Evolutionary conservation across 2,113 vertebrate genomes (phyloP).

Genomic region (Albula glossodonta): DNA sequence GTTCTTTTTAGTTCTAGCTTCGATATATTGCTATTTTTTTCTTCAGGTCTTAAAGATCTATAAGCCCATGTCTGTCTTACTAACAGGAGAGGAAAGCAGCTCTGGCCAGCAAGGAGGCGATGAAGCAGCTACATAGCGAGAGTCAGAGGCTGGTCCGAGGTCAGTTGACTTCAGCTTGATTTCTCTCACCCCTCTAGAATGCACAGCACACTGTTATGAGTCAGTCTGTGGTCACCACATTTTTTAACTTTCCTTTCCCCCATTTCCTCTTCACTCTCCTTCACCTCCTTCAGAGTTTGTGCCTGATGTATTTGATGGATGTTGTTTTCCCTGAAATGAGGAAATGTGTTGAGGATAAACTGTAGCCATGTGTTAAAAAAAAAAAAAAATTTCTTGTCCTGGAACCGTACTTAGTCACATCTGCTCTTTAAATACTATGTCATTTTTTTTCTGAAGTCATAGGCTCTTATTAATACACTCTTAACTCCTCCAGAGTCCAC

Average conservation of each 20-base stretch:
- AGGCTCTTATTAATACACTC: background rate
- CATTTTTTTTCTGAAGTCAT: background rate
- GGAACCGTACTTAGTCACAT: too few species aligned
- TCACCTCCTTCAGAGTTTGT: too few species aligned
- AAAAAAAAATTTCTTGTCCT: too few species aligned
- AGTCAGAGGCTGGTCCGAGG: constrained; percentile 90
- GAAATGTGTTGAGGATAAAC: background rate
- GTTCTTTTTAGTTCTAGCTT: background rate
- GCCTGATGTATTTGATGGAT: too few species aligned
- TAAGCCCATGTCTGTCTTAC: constrained; percentile 25
- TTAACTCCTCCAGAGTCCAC: constrained; percentile 75
- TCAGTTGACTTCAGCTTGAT: constrained; percentile 55
- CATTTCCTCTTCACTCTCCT: background rate
- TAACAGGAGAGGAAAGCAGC: constrained; percentile 90
- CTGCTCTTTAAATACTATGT: too few species aligned
- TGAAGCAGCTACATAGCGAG: constrained; percentile 92
- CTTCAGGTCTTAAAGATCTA: background rate
- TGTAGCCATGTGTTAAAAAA: background rate
- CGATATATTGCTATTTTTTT: background rate
- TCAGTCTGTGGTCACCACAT: too few species aligned
- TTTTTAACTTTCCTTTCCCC: background rate
- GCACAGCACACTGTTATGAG: background rate
- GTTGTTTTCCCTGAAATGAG: too few species aligned
- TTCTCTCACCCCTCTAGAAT: too few species aligned
- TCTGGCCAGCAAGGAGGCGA: constrained; percentile 86